Evolutionary conservation across 2,888 invertebrate genomes (phyloP), one percentile per base, ranked within the genome.

Genomic region (Punctoribates punctum): DNA sequence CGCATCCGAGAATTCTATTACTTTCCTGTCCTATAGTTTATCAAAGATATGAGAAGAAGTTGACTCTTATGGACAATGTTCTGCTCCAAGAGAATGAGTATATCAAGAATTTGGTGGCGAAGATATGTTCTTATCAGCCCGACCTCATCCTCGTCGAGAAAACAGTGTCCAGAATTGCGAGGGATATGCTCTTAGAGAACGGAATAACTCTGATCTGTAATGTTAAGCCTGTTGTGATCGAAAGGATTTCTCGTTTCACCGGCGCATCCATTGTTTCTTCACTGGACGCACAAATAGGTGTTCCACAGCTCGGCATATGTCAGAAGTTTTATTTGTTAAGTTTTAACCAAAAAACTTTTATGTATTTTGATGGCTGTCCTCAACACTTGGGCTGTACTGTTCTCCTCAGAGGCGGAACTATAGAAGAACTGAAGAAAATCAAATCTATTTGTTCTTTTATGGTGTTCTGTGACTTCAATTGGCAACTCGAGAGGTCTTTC

Each of bases 31-130:
- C 96, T 2, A 91, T 99, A 74, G 94, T 95, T 78, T 99, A 97
- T 84, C 72, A 72, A 20, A 23, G 72, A 48, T 96, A 98, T 0
- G 95, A 96, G 83, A 95, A 95, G 17, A 92, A 95, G 83, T 88
- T 97, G 78, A 90, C 96, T 73, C 94, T 96, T 1, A 86, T 99
- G 75, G 97, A 98, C 82, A 96, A 97, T 0, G 91, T 98, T 29
- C 87, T 97, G 81, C 87, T 96, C 85, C 97, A 97, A 90, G 95
- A 95, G 84, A 89, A 89, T 80, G 93, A 94, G 83, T 94, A 93
- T 84, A 85, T 95, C 46, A 87, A 90, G 38, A 90, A 94, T 79
- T 91, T 93, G 42, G 93, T 95, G 5, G 90, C 91, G 0, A 89
- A 96, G 81, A 93, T 97, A 73, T 88, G 89, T 42, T 90, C 91